phyloP scores from a whole-genome alignment of 2,113 vertebrate genomes.

The pig (Sus scrofa) region T2T-Sscrofa CM000824.6:162075501-162076000 shows the following conservation, averaged over 20 bases:
- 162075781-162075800: not conserved
- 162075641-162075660: not conserved
- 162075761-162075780: not conserved
- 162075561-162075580: constrained; percentile 6
- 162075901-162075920: not conserved
- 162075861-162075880: not conserved
- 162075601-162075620: not conserved
- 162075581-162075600: not conserved
- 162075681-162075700: not conserved
- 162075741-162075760: not conserved
- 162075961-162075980: not conserved
- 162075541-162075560: constrained; percentile 34
- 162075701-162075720: not conserved
- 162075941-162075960: not conserved
- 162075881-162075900: not conserved
- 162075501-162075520: constrained; percentile 71
- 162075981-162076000: constrained; percentile 34
- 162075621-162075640: not conserved
- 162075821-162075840: not conserved
- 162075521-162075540: constrained; percentile 76
- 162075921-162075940: constrained; percentile 15
- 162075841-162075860: not conserved
- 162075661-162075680: not conserved
- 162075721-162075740: not conserved
- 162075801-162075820: not conserved